Evolutionary conservation across 1,140 invertebrate species (phyloP), one percentile per base, ranked within the genome.

Genomic region (Formica exsecta): DNA sequence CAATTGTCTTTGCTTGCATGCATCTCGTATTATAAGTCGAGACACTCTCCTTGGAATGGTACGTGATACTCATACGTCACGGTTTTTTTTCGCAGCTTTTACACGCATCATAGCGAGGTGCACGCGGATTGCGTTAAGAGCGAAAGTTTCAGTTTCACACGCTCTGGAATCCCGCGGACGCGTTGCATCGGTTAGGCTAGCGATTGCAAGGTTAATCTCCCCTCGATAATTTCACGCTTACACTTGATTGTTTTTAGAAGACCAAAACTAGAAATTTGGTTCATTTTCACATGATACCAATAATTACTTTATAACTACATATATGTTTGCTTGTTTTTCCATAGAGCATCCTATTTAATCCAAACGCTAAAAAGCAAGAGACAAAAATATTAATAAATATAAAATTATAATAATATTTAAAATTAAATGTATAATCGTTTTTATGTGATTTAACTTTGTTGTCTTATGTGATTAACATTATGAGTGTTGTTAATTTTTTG

Each of bases 71-170:
- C 29, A 13, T 38, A 38, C 32, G n/a, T n/a, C 29, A 32, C 70
- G 62, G 65, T 88, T 57, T 80, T 51, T 48, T 48, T 74, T 68
- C 61, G 41, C 22, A 19, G 41, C 41, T 48, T 51, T 54, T 9
- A 25, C n/a, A 11, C 13, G 7, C 19, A 13, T 41, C 19, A 19
- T 19, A 48, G 29, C 41, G 66, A 25, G 62, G 7, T 68, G 41
- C 41, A 13, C 36, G 44, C 61, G 1, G 19, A 64, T 19, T 54
- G 62, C 64, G 25, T 81, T 70, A 62, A 65, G 54, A 70, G 87
- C 57, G 79, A 88, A 88, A 88, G 80, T 88, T 85, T 51, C 71
- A 41, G 64, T 74, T 32, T 71, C 86, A 41, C 85, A 59, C 41
- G 85, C 59, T 80, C 59, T 51, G 76, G 44, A 54, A 61, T 84